Evolutionary conservation across 2,888 invertebrate genomes (phyloP), one percentile per base, ranked within the genome.

Genomic region (Andrena haemorrhoa): DNA sequence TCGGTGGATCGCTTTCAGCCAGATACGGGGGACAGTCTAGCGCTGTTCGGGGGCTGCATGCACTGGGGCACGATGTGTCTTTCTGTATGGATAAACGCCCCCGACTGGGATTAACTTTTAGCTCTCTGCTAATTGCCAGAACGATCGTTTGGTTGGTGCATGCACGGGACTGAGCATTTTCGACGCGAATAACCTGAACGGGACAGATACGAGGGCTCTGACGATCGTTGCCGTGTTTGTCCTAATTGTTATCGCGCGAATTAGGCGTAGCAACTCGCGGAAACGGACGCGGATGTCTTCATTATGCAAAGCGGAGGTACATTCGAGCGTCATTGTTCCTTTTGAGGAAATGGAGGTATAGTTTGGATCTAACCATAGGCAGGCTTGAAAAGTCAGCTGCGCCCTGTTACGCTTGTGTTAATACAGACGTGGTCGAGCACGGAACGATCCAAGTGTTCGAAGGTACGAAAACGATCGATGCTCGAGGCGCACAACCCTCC

Each of bases 1-100:
- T 86, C 87, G 77, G 86, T 78, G 75, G 79, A 85, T 85, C 74
- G 82, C 68, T 79, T 79, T 72, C 63, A 69, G 49, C 47, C 71
- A 64, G 78, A 83, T 73, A 78, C 51, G 23, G 2, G n/a, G 56
- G 35, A 29, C 41, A 61, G 60, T 33, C 53, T 31, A 35, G 41
- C 12, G 10, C 29, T n/a, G 4, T 20, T 16, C 29, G 23, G 10
- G 56, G 23, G 64, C n/a, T 53, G 8, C 35, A 47, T 33, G 31
- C 51, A 61, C n/a, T 29, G 63, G 26, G 41, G 33, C 60, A 16
- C 33, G 64, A 77, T 63, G 73, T 56, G 35, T 83, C 77, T 73
- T 70, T 61, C 71, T 61, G 41, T 76, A 64, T 53, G 73, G 77
- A 69, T 77, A 82, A 82, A 76, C 49, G 76, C 71, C 26, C 49